phyloP scores from a whole-genome alignment of 2,797 vertebrate species.

The Gobio occitaniae region DNA sequence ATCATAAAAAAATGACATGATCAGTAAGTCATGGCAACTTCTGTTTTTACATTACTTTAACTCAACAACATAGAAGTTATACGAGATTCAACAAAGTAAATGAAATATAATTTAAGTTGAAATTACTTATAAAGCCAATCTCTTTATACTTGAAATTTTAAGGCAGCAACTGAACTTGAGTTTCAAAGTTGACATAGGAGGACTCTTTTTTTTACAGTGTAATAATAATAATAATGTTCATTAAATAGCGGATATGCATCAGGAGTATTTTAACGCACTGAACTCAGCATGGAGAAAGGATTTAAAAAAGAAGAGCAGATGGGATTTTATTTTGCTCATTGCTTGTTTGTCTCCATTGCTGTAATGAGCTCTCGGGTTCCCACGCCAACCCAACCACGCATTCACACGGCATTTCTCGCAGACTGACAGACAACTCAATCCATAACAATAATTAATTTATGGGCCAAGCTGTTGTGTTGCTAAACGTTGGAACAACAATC shows the following conservation, averaged over 20 bases:
- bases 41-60: neutral
- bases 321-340: constrained; percentile 57
- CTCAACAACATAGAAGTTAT: neutral
- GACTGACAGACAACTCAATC: constrained; percentile 62
- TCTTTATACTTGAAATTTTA: neutral
- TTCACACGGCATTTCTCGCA: constrained; percentile 50
- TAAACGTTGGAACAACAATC: constrained; percentile 51
- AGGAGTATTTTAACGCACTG: neutral
- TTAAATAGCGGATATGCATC: neutral
- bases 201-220: neutral
- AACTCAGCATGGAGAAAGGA: constrained; percentile 36
- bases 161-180: too few relatives aligned
- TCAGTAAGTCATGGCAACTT: neutral
- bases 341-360: constrained; percentile 55
- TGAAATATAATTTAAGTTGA: neutral
- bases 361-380: constrained; percentile 60
- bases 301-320: constrained; percentile 59
- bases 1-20: neutral
- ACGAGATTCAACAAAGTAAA: neutral
- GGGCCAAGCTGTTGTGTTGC: constrained; percentile 61
- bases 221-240: neutral
- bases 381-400: constrained; percentile 57
- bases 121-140: neutral
- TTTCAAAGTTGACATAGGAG: neutral
- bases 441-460: constrained; percentile 61